These are phyloP conservation scores for Sinocyclocheilus maitianheensis DNA, from an alignment of 2,113 vertebrate genomes.

Conservation along the genomic window DNA sequence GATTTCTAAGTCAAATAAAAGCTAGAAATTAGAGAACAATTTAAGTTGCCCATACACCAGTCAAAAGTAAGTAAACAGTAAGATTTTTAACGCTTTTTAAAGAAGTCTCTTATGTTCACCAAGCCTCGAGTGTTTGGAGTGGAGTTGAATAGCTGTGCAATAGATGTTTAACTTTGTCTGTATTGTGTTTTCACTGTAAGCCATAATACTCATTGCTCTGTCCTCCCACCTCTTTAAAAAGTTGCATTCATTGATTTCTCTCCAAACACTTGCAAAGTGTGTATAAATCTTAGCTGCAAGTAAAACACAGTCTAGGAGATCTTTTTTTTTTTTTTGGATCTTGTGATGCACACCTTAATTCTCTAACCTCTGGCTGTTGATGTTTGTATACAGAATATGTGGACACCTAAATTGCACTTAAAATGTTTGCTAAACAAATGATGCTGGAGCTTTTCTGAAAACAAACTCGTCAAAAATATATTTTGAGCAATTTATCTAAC, in stretches of 20 bases:
- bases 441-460: neutral
- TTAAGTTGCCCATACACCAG: no score
- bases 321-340: conserved; percentile 12
- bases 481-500: neutral
- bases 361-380: conserved; percentile 6
- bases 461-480: neutral
- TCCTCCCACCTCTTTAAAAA: conserved; percentile 64
- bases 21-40: no score
- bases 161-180: conserved; percentile 27
- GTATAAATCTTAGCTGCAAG: conserved; percentile 89
- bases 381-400: neutral
- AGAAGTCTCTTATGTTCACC: no score
- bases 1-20: no score
- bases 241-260: conserved; percentile 79
- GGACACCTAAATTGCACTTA: neutral
- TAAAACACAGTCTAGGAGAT: conserved; percentile 65
- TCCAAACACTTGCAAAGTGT: conserved; percentile 85
- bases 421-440: neutral
- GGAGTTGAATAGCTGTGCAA: neutral
- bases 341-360: conserved; percentile 1
- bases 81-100: no score
- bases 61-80: no score
- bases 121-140: conserved; percentile 13
- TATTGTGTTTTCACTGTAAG: conserved; percentile 27
- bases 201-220: conserved; percentile 36